Evolutionary conservation across 1,140 invertebrate genomes (phyloP).

Genomic region (Popillia japonica): DNA sequence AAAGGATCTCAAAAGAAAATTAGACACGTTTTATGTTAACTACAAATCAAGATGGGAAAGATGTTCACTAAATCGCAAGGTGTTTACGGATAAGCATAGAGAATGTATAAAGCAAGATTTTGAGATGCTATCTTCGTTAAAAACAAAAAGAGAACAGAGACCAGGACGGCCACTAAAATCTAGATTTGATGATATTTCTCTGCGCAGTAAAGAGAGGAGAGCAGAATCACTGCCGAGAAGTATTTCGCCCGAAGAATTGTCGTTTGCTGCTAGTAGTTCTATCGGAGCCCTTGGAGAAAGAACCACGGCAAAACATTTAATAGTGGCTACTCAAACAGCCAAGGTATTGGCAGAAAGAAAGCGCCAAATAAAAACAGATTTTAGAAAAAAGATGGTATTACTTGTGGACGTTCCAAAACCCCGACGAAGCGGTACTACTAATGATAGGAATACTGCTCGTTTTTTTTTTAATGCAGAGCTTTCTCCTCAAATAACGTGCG

Average conservation of each 20-base stretch:
- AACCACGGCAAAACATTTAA: background rate
- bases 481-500: slow-evolving; percentile 51
- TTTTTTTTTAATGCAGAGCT: slow-evolving; percentile 56
- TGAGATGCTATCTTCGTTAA: background rate
- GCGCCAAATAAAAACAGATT: background rate
- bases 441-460: slow-evolving; percentile 59
- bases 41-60: background rate
- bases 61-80: background rate
- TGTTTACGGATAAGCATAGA: too few relatives aligned
- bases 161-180: background rate
- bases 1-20: background rate
- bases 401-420: slow-evolving; percentile 56
- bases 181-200: background rate
- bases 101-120: background rate
- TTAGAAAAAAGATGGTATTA: slow-evolving; percentile 50
- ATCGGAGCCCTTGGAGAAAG: background rate
- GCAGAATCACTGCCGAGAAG: background rate
- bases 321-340: background rate
- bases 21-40: too few relatives aligned
- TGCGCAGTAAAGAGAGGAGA: background rate
- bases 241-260: background rate
- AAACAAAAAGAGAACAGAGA: background rate
- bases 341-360: slow-evolving; percentile 24
- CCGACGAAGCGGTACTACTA: slow-evolving; percentile 55
- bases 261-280: background rate